phyloP scores from a whole-genome alignment of 2,888 invertebrate species.

The Andrena bicolor region DNA sequence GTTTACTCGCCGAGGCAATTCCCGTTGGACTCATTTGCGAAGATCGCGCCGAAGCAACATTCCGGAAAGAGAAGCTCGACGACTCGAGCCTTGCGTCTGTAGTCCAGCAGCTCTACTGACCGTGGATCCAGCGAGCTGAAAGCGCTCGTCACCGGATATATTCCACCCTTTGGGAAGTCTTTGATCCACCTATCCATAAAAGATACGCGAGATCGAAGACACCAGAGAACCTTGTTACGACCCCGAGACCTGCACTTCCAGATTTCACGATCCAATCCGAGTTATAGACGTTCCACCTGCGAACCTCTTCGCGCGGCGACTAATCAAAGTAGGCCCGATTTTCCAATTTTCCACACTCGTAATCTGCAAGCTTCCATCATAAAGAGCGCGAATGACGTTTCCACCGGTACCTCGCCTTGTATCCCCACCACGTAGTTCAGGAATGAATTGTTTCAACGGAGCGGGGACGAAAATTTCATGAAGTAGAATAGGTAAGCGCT shows the following conservation, averaged over 20 bases:
- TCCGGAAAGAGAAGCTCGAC: neutral
- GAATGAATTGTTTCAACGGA: neutral
- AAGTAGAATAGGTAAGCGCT: slow-evolving; percentile 1
- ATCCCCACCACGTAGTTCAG: neutral
- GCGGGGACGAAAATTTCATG: slow-evolving; percentile 6
- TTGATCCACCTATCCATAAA: slow-evolving; percentile 14
- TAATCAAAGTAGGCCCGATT: slow-evolving; percentile 9
- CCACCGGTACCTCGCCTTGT: neutral
- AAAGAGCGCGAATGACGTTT: neutral
- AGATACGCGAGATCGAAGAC: neutral
- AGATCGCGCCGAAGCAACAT: slow-evolving; percentile 27
- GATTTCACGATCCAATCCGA: slow-evolving; percentile 9
- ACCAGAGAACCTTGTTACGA: neutral
- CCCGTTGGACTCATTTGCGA: slow-evolving; percentile 51
- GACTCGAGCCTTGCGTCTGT: neutral
- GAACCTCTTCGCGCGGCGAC: neutral
- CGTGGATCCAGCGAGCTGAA: neutral
- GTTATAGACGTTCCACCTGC: neutral
- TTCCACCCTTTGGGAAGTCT: neutral
- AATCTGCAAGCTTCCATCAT: neutral
- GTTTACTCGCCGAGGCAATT: slow-evolving; percentile 51
- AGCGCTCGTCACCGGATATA: neutral
- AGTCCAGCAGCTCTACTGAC: neutral
- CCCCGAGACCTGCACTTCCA: neutral
- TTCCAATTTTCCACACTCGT: slow-evolving; percentile 22